A percentile compares a stretch with the other conserved stretches of the same genome.
Conservation (phyloP, 1,140 invertebrate genomes). For the Diachasmimorpha longicaudata region DNA sequence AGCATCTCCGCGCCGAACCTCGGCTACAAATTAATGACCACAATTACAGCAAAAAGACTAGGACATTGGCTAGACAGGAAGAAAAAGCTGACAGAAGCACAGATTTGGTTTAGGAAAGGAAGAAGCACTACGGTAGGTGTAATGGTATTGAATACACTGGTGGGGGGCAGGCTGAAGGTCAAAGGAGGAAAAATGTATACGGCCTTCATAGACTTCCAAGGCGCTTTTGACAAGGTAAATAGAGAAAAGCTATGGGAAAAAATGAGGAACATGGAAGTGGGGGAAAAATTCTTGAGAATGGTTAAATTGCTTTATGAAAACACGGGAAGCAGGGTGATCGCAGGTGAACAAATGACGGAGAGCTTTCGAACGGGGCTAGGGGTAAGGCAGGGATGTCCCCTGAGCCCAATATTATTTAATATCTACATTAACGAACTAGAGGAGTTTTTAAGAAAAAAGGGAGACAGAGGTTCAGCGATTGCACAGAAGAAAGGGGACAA, state of each 20-base stretch:
- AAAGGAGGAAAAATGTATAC: not conserved
- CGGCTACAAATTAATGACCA: not conserved
- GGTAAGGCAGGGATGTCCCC: not conserved
- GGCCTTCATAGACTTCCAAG: not conserved
- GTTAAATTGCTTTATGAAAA: not conserved
- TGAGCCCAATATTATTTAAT: not conserved
- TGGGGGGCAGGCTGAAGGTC: not conserved
- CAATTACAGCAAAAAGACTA: not conserved
- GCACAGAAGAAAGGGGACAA: not conserved
- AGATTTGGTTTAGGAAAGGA: not conserved
- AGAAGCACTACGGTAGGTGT: not conserved
- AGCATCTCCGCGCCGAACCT: not conserved
- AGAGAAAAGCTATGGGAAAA: not conserved
- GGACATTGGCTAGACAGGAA: not conserved
- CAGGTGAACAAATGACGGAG: not conserved
- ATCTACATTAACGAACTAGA: not conserved
- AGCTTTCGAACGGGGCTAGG: not conserved
- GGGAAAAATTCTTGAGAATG: not conserved
- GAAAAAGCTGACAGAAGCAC: not conserved
- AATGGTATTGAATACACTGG: not conserved
- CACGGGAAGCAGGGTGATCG: not conserved
- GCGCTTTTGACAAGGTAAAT: not conserved
- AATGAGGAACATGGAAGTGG: not conserved
- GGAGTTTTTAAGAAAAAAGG: not conserved
- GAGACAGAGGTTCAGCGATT: not conserved